Conservation (phyloP, 35 echinoderm and acorn worm genomes). For the Anneissia japonica region DNA sequence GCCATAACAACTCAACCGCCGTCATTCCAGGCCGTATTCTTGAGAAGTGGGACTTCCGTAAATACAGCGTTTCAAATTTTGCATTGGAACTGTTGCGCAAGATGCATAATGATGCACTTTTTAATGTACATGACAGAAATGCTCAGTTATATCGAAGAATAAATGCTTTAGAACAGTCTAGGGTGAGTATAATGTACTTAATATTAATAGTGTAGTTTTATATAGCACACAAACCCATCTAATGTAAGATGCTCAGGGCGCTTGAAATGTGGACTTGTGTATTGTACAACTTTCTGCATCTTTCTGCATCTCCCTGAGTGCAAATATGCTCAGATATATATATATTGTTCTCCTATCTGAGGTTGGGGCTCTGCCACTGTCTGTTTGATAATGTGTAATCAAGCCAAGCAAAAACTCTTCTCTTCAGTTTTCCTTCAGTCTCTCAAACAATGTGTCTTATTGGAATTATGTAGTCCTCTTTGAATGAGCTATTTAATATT, state of each 20-base stretch:
- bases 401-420: too few species aligned
- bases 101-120: conserved; percentile 76
- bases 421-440: too few species aligned
- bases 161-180: conserved; percentile 47
- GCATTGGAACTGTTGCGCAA: conserved; percentile 70
- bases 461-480: too few species aligned
- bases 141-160: conserved; percentile 62
- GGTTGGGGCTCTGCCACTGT: too few species aligned
- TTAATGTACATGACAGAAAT: conserved; percentile 79
- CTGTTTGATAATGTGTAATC: too few species aligned
- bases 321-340: too few species aligned
- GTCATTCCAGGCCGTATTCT: conserved; percentile 63
- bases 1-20: conserved; percentile 58
- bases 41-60: conserved; percentile 89
- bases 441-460: too few species aligned
- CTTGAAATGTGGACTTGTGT: too few species aligned
- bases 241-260: not conserved
- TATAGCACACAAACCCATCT: not conserved
- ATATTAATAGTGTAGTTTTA: not conserved
- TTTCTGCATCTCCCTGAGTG: too few species aligned
- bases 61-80: conserved; percentile 78
- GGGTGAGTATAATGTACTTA: conserved; percentile 22
- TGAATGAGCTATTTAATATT: too few species aligned
- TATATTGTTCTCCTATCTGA: too few species aligned
- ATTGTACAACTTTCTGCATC: too few species aligned